phyloP scores from a whole-genome alignment of 2,113 vertebrate genomes.

The Paratilapia polleni region DNA sequence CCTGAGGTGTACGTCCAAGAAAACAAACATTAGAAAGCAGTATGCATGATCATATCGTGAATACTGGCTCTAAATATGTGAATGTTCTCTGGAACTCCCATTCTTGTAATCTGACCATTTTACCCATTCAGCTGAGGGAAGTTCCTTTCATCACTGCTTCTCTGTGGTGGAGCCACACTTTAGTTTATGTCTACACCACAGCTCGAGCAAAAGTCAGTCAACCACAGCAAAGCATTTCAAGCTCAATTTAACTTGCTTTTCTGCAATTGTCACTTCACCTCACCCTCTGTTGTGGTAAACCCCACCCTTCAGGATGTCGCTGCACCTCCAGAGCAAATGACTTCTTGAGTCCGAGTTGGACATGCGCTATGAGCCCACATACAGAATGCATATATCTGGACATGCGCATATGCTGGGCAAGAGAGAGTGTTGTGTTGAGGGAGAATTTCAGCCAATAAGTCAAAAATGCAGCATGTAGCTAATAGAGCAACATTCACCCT shows the following conservation, averaged over 20 bases:
- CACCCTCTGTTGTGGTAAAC: background rate
- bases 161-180: background rate
- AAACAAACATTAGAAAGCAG: background rate
- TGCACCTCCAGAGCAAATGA: background rate
- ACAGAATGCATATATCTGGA: background rate
- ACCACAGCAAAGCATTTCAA: slow-evolving; percentile 18
- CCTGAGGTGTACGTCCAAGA: background rate
- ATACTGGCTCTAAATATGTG: background rate
- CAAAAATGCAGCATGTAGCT: slow-evolving; percentile 18
- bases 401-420: background rate
- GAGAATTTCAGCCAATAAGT: slow-evolving; percentile 12
- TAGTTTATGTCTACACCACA: background rate
- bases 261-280: slow-evolving; percentile 25
- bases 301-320: background rate
- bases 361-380: background rate
- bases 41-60: background rate
- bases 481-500: slow-evolving; percentile 48
- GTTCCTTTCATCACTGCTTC: background rate
- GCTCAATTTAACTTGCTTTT: slow-evolving; percentile 19
- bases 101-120: background rate
- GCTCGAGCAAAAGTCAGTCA: background rate
- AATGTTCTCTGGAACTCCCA: background rate
- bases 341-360: background rate
- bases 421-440: background rate
- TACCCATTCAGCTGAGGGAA: background rate